A percentile compares a stretch with the other conserved stretches of the same genome.
Conservation (phyloP, 2,113 vertebrate species). For the Piliocolobus tephrosceles region DNA sequence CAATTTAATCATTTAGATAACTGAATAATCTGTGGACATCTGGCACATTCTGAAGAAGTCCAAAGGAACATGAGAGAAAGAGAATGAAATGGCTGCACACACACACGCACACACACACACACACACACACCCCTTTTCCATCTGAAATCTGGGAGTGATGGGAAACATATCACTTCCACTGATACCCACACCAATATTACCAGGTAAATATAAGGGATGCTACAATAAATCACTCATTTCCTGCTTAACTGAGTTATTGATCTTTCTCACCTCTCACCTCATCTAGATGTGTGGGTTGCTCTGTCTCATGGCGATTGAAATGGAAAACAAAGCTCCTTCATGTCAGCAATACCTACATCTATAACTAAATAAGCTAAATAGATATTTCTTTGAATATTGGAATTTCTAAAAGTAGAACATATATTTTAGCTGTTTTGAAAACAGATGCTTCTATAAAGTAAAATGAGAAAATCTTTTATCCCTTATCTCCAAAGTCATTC, state of each 20-base stretch:
- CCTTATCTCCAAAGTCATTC: neutral
- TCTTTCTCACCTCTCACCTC: neutral
- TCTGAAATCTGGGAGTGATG: neutral
- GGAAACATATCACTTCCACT: neutral
- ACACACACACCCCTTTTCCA: neutral
- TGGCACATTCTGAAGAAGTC: neutral
- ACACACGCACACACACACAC: neutral
- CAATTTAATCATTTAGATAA: neutral
- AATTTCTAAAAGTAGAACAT: neutral
- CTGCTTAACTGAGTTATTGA: neutral
- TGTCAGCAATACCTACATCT: neutral
- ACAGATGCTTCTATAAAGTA: neutral
- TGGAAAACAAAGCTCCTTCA: neutral
- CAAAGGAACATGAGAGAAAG: neutral
- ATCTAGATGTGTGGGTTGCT: neutral
- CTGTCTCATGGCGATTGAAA: neutral
- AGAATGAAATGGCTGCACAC: neutral
- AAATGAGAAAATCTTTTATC: neutral
- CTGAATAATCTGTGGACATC: neutral
- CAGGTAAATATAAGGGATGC: neutral
- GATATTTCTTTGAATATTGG: neutral
- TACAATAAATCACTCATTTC: neutral
- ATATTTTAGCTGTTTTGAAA: neutral
- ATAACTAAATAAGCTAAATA: neutral
- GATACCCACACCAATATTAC: neutral